Base-by-base conservation (phyloP, 2,113 vertebrate genomes). In the Elaphurus davidianus region DNA sequence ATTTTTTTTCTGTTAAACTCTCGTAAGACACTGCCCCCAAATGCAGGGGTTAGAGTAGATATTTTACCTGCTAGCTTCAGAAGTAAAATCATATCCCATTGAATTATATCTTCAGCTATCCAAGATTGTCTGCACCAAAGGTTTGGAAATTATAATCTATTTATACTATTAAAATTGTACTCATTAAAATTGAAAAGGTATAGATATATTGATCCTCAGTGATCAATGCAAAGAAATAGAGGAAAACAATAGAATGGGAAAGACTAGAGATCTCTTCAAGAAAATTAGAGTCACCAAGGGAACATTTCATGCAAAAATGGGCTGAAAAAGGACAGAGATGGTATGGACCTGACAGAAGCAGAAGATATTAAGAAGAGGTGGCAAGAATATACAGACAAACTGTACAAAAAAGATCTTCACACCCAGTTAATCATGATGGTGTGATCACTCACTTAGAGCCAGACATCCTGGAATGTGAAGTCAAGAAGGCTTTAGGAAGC, bases 371-470 rank as follows among this genome's bases (percentile, higher is more conserved):
- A 67, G 64, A 67, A 67, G 3, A 67, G 17, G 16, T 67, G 8
- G 33, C 64, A n/a, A 67, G 4, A 67, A 67, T 4, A 67, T 17
- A 67, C 1, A 0, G 33, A n/a, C 17, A 16, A 67, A 67, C 15
- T 67, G 60, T 33, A 67, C 3, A 67, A n/a, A 67, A 67, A 67
- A 19, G 33, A 64, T 64, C 62, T n/a, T n/a, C 62, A 64, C 9
- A 64, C 3, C 7, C 30, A n/a, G 15, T 4, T 9, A 64, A n/a
- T 64, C 16, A 64, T 0, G 0, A 64, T 64, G 7, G 7, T 64
- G 30, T 62, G 60, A 62, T 62, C 60, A 62, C 30, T 16, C 6
- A 62, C 6, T 1, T 64, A n/a, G 7, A n/a, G 30, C 3, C 15
- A 17, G 30, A 64, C 62, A 64, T n/a, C 62, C 33, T n/a, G 15